Base-by-base conservation (phyloP, 2,113 vertebrate species). In the Ctenomys sociabilis region DNA sequence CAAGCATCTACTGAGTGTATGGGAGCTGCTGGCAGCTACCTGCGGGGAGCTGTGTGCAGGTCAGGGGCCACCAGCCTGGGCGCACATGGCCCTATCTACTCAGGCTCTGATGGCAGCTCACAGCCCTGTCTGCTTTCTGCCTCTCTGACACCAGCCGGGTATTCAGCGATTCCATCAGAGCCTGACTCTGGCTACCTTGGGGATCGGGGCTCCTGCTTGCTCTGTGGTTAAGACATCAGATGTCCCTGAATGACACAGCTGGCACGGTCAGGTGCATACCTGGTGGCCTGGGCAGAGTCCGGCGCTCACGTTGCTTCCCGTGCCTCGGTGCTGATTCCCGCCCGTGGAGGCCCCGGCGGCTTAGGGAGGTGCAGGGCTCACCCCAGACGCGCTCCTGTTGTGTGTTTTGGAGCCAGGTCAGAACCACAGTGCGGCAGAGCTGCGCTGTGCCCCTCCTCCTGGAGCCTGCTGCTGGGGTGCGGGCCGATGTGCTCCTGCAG, bases 21-120 rank as follows among this genome's bases (percentile, higher is more conserved):
- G 70, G 52, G 52, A 68, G 78, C 13, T 45, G 52, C 26, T 28
- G 22, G 22, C 13, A 8, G 22, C 37, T 8, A 8, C 43, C 43
- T 8, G 13, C 16, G 80, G 40, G 54, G 64, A 40, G 54, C 52
- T 6, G 78, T 63, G 16, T 1, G 35, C 26, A 21, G 66, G 43
- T 37, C 35, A 12, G 66, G 54, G 52, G 24, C 24, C 16, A 3
- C 45, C 3, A 19, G 24, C 0, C 4, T 0, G 91, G 43, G 19
- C 0, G 0, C 0, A 54, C 14, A 3, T 14, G 5, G 13, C 45
- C 22, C 24, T 0, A 21, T 45, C 75, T 32, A 0, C 3, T 26
- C 2, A 17, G 52, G 24, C 17, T 19, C 6, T 8, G 2, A 32
- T 1, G 30, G 22, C 8, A 1, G 30, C 19, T 28, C 5, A 12